Evolutionary conservation across 2,113 vertebrate species (phyloP).

Genomic region (Lutjanus erythropterus): DNA sequence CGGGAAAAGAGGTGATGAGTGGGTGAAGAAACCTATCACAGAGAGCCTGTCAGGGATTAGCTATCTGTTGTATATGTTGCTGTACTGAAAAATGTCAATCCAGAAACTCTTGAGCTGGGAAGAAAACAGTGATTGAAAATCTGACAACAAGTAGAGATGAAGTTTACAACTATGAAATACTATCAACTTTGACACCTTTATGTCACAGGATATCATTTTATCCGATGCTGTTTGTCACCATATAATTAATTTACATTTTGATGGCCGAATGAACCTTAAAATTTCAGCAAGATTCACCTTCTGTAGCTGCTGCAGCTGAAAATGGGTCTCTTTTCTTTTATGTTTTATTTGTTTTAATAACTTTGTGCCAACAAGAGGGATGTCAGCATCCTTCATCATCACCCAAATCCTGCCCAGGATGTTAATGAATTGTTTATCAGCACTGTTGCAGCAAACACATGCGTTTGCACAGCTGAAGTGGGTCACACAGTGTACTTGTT

Average conservation of each 20-base stretch:
- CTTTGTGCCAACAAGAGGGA: constrained; percentile 35
- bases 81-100: too few species aligned
- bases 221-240: not conserved
- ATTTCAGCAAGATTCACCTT: not conserved
- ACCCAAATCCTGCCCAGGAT: constrained; percentile 33
- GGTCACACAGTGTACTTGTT: constrained; percentile 47
- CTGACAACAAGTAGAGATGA: not conserved
- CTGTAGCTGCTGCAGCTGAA: constrained; percentile 8
- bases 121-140: too few species aligned
- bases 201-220: not conserved
- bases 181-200: not conserved
- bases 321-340: constrained; percentile 24
- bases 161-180: not conserved
- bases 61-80: too few species aligned
- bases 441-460: constrained; percentile 16
- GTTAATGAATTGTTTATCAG: constrained; percentile 68
- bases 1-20: too few species aligned
- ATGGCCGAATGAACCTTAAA: not conserved
- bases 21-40: too few species aligned
- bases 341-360: constrained; percentile 54
- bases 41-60: too few species aligned
- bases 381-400: constrained; percentile 42
- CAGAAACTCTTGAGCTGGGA: too few species aligned
- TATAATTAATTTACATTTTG: not conserved
- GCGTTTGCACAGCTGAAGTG: constrained; percentile 52